Conservation (phyloP, 1,140 invertebrate genomes). For the Cydia fagiglandana region DNA sequence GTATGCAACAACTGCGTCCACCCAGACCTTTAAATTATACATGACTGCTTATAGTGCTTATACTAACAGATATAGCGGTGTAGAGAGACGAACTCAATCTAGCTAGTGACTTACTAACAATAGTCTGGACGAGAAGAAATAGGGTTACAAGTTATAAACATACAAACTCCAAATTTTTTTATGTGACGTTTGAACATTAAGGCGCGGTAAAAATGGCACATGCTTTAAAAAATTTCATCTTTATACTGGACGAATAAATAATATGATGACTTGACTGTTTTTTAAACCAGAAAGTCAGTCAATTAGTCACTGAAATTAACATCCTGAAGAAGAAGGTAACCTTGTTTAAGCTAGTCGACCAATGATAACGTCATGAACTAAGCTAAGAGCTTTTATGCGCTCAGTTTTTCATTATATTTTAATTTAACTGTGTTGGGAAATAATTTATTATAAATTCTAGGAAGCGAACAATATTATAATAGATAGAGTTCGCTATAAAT, state of each 20-base stretch:
- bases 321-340: no score
- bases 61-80: slow-evolving; percentile 24
- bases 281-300: no score
- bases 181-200: no score
- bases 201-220: no score
- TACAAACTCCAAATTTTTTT: neutral
- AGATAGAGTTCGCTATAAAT: neutral
- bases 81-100: slow-evolving; percentile 21
- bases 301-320: no score
- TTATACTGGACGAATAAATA: no score
- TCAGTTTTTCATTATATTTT: neutral
- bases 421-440: neutral
- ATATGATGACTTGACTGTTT: no score
- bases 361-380: slow-evolving; percentile 5
- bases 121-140: slow-evolving; percentile 4
- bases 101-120: slow-evolving; percentile 29
- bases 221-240: no score
- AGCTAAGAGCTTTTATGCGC: slow-evolving; percentile 11
- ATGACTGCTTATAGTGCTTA: slow-evolving; percentile 27
- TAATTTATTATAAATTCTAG: neutral
- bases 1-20: slow-evolving; percentile 28
- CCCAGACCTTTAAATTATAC: slow-evolving; percentile 28
- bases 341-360: neutral
- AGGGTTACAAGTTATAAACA: neutral
- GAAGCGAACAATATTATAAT: neutral